Evolutionary conservation across 2,888 invertebrate species (phyloP), one percentile per base, ranked within the genome.

Genomic region (Lissonota sp.): DNA sequence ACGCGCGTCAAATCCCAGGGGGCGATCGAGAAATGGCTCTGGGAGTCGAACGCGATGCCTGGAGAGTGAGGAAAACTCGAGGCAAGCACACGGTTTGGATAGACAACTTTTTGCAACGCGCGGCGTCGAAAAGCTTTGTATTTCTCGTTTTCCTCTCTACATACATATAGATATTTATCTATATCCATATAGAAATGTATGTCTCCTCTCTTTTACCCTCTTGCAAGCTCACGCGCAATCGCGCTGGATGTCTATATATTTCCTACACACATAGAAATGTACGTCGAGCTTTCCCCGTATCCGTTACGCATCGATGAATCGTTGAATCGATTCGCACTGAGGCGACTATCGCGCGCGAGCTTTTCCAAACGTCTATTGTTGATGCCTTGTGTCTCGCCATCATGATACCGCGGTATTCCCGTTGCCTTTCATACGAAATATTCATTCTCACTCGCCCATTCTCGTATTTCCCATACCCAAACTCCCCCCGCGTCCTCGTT

Each of bases 101-200:
- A 76, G 80, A 80, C 80, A 72, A 80, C 75, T 80, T 80, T 80
- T 80, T 80, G 60, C 67, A 66, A 12, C 58, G 55, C 60, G 14
- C 66, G 71, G 71, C 80, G 80, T 75, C 80, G 62, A 80, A 76
- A 80, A 80, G 75, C 80, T 80, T 80, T 67, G 67, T 71, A 76
- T 58, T 49, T 46, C 51, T 49, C 64, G 55, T 58, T 57, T 49
- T 16, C 53, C 46, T 62, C 70, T 14, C 58, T 5, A 62, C 14
- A 12, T 53, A 53, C 6, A 14, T 12, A 53, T 6, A 53, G 5
- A 39, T 14, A 37, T 51, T 66, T 16, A 12, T 63, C 66, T 51
- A 5, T 53, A 7, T 53, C 53, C 10, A 12, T 39, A 58, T 58
- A 37, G 37, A 57, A 57, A 57, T 37, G 0, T 14, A 6, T 60